Conservation (phyloP, 2,113 vertebrate genomes). For the Hypocryptadius cinnamomeus region DNA sequence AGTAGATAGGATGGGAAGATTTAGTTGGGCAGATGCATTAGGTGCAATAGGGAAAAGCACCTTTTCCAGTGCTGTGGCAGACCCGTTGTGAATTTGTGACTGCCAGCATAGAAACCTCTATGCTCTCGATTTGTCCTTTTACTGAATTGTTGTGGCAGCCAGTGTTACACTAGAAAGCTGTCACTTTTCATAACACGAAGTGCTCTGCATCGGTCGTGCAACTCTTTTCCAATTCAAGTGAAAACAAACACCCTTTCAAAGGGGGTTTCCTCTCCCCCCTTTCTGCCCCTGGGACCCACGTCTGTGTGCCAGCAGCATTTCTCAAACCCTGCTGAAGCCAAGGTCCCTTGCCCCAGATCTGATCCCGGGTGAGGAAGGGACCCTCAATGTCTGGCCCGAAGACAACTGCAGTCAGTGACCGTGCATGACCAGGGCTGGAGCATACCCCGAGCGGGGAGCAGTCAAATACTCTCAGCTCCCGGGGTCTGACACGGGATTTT, state of each 20-base stretch:
- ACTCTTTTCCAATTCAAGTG: neutral
- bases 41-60: neutral
- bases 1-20: neutral
- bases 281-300: neutral
- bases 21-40: neutral
- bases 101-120: neutral
- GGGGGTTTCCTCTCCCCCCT: neutral
- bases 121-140: slow-evolving; percentile 9
- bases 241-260: slow-evolving; percentile 21
- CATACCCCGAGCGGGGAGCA: neutral
- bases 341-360: neutral
- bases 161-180: neutral
- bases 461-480: neutral
- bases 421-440: neutral
- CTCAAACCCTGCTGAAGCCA: neutral
- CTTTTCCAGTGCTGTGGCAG: neutral
- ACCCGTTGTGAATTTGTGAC: neutral
- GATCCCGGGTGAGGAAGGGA: neutral
- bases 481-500: neutral
- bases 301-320: neutral
- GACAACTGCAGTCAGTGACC: neutral
- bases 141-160: neutral
- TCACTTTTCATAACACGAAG: neutral
- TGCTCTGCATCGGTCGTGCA: neutral
- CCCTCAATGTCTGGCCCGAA: neutral